Percentiles rank a stretch among this genome's conserved stretches.
Conservation (phyloP, 2,797 vertebrate species). For the Xiphorhynchus erythropygius region DNA sequence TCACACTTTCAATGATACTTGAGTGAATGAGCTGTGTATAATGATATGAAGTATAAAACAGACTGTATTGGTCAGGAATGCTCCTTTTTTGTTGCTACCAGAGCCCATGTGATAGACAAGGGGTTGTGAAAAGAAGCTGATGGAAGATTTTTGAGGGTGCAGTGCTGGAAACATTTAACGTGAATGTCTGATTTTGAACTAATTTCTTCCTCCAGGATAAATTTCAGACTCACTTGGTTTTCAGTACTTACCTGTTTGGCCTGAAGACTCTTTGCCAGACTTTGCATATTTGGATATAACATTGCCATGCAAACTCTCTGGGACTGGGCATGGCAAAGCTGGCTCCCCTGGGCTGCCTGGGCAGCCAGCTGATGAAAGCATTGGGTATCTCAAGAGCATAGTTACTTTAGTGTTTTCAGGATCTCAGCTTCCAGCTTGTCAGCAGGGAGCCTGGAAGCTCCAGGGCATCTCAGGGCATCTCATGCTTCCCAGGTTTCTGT, state of each 20-base stretch:
- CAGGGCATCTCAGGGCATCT: not conserved
- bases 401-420: not conserved
- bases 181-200: not conserved
- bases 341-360: not conserved
- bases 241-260: not conserved
- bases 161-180: not conserved
- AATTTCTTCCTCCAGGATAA: not conserved
- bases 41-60: not conserved
- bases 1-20: not conserved
- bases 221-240: not conserved
- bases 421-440: conserved; percentile 28
- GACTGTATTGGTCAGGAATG: not conserved
- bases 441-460: conserved; percentile 18
- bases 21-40: not conserved
- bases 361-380: not conserved
- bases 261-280: not conserved
- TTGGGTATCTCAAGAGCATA: not conserved
- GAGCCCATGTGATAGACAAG: not conserved
- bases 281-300: not conserved
- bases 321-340: not conserved
- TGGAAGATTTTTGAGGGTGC: not conserved
- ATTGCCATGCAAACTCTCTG: not conserved
- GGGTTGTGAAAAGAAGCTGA: not conserved
- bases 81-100: not conserved
- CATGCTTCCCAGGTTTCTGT: not conserved